Evolutionary conservation across 1,140 invertebrate species (phyloP).

Genomic region (Musca vetustissima): DNA sequence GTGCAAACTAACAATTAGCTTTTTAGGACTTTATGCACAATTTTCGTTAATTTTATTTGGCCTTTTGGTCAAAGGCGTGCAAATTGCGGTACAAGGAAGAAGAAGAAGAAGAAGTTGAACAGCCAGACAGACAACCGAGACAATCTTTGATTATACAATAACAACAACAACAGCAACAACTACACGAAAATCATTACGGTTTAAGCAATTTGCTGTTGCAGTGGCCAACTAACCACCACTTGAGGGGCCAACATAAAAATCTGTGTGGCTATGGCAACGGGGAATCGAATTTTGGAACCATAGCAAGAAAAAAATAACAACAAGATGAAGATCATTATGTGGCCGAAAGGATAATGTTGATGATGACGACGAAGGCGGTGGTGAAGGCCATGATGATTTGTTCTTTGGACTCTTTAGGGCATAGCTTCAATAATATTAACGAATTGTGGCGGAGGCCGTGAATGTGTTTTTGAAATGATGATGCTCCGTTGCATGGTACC

Average conservation of each 20-base stretch:
- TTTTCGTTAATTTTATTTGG: conserved; percentile 24
- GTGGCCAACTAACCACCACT: conserved; percentile 4
- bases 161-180: conserved; percentile 6
- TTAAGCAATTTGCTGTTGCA: conserved; percentile 21
- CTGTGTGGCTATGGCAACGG: not conserved
- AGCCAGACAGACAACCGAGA: conserved; percentile 7
- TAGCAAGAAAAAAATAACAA: too few species aligned
- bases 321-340: conserved; percentile 3
- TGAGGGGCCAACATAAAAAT: conserved; percentile 12
- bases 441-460: not conserved
- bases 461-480: too few species aligned
- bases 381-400: too few species aligned
- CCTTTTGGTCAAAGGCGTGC: conserved; percentile 23
- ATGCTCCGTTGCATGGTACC: not conserved
- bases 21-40: conserved; percentile 24
- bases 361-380: too few species aligned
- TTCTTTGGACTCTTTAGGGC: not conserved
- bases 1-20: conserved; percentile 22
- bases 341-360: not conserved
- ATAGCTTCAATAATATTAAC: not conserved
- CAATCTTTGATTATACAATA: not conserved
- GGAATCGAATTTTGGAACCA: not conserved
- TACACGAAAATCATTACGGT: conserved; percentile 21
- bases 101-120: conserved; percentile 19
- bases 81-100: conserved; percentile 19